phyloP scores from a whole-genome alignment of 1,140 invertebrate species.

The Lordiphosa mommai region DNA sequence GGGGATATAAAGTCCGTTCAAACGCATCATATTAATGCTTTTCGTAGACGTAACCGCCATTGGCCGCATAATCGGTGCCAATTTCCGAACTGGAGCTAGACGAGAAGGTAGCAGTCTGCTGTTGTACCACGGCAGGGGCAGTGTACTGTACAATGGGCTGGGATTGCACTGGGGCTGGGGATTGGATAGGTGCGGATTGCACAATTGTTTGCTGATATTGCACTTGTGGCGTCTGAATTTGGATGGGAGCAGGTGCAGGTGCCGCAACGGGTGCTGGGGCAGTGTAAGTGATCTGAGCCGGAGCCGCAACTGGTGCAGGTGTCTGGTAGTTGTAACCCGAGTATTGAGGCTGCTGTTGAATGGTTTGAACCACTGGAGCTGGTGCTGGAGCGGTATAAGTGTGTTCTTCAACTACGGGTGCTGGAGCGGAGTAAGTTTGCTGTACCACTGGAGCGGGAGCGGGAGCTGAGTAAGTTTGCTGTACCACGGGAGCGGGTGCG shows the following conservation, averaged over 20 bases:
- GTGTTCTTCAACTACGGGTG: slow-evolving; percentile 11
- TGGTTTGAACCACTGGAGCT: slow-evolving; percentile 16
- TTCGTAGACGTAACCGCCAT: slow-evolving; percentile 66
- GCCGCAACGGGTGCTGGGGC: slow-evolving; percentile 8
- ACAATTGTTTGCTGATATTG: background rate
- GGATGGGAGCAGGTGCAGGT: slow-evolving; percentile 27
- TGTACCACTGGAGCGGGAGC: slow-evolving; percentile 25
- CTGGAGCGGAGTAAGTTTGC: slow-evolving; percentile 16
- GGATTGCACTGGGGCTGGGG: background rate
- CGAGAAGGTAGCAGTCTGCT: slow-evolving; percentile 10
- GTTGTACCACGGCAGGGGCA: slow-evolving; percentile 16
- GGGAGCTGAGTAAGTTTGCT: slow-evolving; percentile 5
- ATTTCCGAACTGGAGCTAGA: slow-evolving; percentile 3
- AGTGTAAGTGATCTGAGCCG: background rate
- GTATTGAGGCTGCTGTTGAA: background rate
- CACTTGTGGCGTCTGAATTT: slow-evolving; percentile 6
- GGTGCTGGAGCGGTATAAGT: slow-evolving; percentile 7
- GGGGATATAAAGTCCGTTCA: slow-evolving; percentile 35
- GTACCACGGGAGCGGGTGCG: slow-evolving; percentile 19
- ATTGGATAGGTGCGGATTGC: background rate
- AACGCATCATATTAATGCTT: slow-evolving; percentile 45
- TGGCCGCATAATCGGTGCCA: slow-evolving; percentile 54
- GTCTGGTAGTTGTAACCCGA: no score
- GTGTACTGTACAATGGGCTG: slow-evolving; percentile 23
- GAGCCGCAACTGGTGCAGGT: background rate